Conservation (phyloP, 2,888 invertebrate species). For the Melanargia galathea region DNA sequence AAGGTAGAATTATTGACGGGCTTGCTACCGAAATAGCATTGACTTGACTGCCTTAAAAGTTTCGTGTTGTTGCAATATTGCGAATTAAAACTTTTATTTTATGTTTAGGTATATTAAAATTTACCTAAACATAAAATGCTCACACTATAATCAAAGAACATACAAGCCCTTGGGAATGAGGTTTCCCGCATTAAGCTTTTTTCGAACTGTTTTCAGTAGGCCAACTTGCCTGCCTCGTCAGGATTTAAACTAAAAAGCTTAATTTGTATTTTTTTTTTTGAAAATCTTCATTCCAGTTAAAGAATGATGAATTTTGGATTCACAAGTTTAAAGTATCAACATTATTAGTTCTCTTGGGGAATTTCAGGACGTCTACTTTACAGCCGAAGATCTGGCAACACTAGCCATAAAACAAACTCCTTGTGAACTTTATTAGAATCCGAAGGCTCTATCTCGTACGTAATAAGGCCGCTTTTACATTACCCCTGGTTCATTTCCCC, state of each 20-base stretch:
- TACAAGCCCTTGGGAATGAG: too few relatives aligned
- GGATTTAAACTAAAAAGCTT: neutral
- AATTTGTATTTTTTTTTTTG: neutral
- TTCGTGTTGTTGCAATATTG: too few relatives aligned
- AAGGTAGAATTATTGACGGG: neutral
- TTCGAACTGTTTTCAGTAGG: too few relatives aligned
- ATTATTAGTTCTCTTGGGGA: neutral
- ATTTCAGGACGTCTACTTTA: neutral
- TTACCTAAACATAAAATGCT: too few relatives aligned
- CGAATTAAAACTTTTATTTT: too few relatives aligned
- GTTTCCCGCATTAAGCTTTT: too few relatives aligned
- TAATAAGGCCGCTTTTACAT: slow-evolving; percentile 24
- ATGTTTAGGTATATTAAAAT: too few relatives aligned
- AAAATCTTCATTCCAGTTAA: neutral
- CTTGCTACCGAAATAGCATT: neutral
- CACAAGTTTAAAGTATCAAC: neutral
- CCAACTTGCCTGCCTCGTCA: too few relatives aligned
- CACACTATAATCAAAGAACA: too few relatives aligned
- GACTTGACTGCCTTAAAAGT: neutral
- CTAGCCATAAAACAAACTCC: slow-evolving; percentile 7
- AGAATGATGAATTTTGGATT: neutral
- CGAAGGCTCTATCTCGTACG: slow-evolving; percentile 6
- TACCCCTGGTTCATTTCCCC: neutral
- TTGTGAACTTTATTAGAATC: slow-evolving; percentile 2
- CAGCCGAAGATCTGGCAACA: slow-evolving; percentile 14